Evolutionary conservation across 1,140 invertebrate species (phyloP), one percentile per base, ranked within the genome.

Genomic region (Pollicipes pollicipes): DNA sequence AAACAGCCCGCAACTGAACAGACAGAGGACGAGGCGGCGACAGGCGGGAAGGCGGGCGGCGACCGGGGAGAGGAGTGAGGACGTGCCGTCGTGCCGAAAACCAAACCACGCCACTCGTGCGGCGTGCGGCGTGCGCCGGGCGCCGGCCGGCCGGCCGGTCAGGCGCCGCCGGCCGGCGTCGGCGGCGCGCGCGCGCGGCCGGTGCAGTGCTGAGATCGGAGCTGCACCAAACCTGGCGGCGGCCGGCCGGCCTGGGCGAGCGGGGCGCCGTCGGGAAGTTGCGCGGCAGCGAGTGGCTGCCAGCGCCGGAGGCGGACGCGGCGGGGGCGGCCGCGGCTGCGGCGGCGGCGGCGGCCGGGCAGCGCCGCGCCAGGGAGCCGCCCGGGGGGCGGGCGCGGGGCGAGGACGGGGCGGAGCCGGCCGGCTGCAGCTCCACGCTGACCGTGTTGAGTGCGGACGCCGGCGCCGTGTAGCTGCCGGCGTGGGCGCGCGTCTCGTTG

Each of bases 361-460:
- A 66, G 29, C 66, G 29, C 4, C 66, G 29, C 4, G 29, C 66
- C 30, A 68, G 37, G 45, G 68, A 30, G 70, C 72, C 32, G 28
- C 26, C n/a, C 26, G 21, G 24, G 8, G 27, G 69, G 30, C 69
- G 70, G 69, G 64, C 68, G 72, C 70, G 27, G n/a, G n/a, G n/a
- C n/a, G n/a, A n/a, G n/a, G n/a, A n/a, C n/a, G n/a, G n/a, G n/a
- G n/a, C n/a, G n/a, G n/a, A n/a, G n/a, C n/a, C n/a, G n/a, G n/a
- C n/a, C n/a, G n/a, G n/a, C n/a, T 74, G 82, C 76, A 92, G 90
- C 81, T 91, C 89, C 80, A 94, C 91, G 77, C 90, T 87, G 81
- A 94, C 85, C 73, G 90, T 93, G 81, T 95, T 95, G 85, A 94
- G 92, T 81, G 91, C 90, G 78, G 90, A 93, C 73, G 91, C 92